Conservation (phyloP, 2,888 invertebrate genomes). For the Drosophila macrospina region DNA sequence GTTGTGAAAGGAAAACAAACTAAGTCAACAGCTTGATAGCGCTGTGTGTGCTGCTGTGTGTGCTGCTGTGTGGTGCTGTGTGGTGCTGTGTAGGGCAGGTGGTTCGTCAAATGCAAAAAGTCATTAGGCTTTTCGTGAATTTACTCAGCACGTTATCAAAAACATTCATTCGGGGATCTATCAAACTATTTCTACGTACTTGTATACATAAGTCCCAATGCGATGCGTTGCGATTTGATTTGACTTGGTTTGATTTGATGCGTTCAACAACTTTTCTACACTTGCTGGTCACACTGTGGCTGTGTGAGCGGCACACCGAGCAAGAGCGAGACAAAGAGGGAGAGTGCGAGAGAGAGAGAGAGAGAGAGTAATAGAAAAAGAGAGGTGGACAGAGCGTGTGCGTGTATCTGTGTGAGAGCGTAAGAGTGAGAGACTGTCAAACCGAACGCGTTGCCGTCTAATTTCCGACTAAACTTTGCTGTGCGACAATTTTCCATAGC, state of each 20-base stretch:
- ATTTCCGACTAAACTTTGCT: conserved; percentile 71
- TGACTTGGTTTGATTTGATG: conserved; percentile 25
- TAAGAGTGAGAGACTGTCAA: conserved; percentile 37
- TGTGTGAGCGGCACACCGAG: not conserved
- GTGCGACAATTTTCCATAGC: conserved; percentile 66
- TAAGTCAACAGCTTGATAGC: conserved; percentile 28
- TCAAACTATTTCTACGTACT: conserved; percentile 31
- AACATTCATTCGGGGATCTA: conserved; percentile 1
- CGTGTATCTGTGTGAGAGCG: not conserved
- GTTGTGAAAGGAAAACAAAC: conserved; percentile 44
- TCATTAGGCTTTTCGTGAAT: conserved; percentile 6
- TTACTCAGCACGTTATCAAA: conserved; percentile 5
- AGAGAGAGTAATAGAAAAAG: conserved; percentile 5
- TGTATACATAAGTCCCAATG: conserved; percentile 43
- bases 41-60: not conserved
- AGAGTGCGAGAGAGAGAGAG: conserved; percentile 1
- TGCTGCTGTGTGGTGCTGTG: not conserved
- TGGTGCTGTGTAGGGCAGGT: not conserved
- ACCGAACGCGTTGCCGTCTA: conserved; percentile 75
- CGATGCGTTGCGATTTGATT: conserved; percentile 15
- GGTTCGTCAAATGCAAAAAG: not conserved
- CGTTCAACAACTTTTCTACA: conserved; percentile 55
- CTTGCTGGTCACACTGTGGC: conserved; percentile 29
- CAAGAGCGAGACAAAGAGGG: conserved; percentile 1
- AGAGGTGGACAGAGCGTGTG: not conserved